Percentiles rank a stretch among this genome's conserved stretches.
Evolutionary conservation across 2,888 invertebrate genomes (phyloP).

Genomic region (Adela reaumurella): DNA sequence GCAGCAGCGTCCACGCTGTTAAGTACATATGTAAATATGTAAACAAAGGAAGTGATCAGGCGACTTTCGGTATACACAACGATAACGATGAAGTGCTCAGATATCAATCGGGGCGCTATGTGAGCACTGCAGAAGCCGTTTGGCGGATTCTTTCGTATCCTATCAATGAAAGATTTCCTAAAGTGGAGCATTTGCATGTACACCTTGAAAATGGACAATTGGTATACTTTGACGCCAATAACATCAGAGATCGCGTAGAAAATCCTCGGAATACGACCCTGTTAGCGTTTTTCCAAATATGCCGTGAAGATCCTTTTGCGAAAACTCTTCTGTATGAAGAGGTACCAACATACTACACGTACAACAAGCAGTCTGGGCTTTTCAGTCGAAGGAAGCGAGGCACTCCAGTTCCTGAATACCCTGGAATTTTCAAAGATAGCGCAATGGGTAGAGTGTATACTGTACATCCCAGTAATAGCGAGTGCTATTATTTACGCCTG

Average conservation of each 20-base stretch:
- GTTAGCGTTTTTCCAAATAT: slow-evolving; percentile 13
- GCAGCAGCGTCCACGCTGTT: background rate
- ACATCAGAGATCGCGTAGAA: slow-evolving; percentile 7
- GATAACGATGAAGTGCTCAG: slow-evolving; percentile 16
- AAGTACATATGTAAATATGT: slow-evolving; percentile 8
- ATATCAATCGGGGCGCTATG: slow-evolving; percentile 15
- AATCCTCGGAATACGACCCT: slow-evolving; percentile 9
- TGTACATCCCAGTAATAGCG: background rate
- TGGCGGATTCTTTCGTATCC: slow-evolving; percentile 15
- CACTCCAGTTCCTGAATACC: background rate
- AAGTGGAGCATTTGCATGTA: slow-evolving; percentile 12
- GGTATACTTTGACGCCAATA: slow-evolving; percentile 12
- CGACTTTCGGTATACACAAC: slow-evolving; percentile 11
- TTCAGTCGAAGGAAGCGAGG: slow-evolving; percentile 4
- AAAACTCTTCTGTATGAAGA: slow-evolving; percentile 12
- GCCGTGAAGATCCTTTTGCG: slow-evolving; percentile 13
- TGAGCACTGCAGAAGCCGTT: slow-evolving; percentile 13
- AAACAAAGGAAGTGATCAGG: slow-evolving; percentile 9
- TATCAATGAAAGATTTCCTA: slow-evolving; percentile 16
- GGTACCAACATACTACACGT: slow-evolving; percentile 5
- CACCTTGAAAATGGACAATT: slow-evolving; percentile 15
- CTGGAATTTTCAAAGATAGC: background rate
- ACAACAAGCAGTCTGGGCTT: background rate
- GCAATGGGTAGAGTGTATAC: background rate
- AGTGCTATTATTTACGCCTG: background rate